Base-by-base conservation (phyloP, 2,888 invertebrate species). In the Allygus modestus region DNA sequence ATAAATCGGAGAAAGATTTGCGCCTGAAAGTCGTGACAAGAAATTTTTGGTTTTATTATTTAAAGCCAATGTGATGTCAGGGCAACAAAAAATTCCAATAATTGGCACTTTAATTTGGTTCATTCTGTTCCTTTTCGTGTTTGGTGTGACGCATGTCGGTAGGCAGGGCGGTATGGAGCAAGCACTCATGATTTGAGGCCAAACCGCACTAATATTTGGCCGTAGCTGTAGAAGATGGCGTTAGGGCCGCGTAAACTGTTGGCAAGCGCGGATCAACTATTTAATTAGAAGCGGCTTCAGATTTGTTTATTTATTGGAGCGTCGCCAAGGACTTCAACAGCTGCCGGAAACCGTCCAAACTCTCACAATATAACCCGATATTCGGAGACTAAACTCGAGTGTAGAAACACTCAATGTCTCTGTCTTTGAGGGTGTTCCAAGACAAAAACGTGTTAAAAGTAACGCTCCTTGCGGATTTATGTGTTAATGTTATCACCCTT, bases 251-350 rank as follows among this genome's bases (percentile, higher is more conserved):
- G 71, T 71, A 41, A 71, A 71, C 71, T 65, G 71, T 41, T 71
- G 71, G 71, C 71, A 41, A 71, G 41, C 41, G 31, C 41, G 20
- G 41, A 37, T 71, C 71, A 71, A 71, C 71, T 71, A 71, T 71
- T 71, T 71, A 71, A 71, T 71, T 71, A 71, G 71, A 65, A 41
- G 31, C 71, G 20, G 71, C 41, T 20, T 37, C 33, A 41, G 37
- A 71, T 71, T 69, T 71, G 71, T 71, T 71, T 71, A 41, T 71
- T 71, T 71, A 41, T 12, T 71, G 71, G 71, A 41, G 5, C 37
- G 4, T 20, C 37, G 71, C 71, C 71, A 71, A 41, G 20, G 71
- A 11, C 65, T 65, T 65, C 41, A 33, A 71, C 71, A 71, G 71
- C 33, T 71, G 71, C 71, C 71, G 71, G 71, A 71, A 71, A 71